Conservation (phyloP, 2,888 invertebrate genomes). For the Arenicola marina region DNA sequence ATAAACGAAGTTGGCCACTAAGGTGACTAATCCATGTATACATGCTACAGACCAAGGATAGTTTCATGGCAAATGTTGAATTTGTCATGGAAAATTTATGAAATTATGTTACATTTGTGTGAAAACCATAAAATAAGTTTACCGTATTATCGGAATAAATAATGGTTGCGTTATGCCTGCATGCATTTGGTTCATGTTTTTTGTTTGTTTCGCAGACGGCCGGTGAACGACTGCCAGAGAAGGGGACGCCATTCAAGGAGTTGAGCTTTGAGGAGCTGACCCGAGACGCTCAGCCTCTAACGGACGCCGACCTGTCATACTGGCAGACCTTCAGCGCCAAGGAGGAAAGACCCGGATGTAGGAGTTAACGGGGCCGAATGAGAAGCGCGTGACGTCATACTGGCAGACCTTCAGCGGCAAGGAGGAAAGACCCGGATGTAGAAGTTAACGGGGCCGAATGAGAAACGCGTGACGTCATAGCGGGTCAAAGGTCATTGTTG, state of each 20-base stretch:
- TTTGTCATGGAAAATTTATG: too few species aligned
- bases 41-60: too few species aligned
- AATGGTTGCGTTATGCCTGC: background rate
- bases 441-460: too few species aligned
- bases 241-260: background rate
- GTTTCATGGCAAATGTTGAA: background rate
- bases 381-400: too few species aligned
- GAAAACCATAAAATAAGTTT: background rate
- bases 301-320: background rate
- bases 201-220: background rate
- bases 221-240: background rate
- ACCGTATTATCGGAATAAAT: background rate
- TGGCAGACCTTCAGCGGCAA: conserved; percentile 4
- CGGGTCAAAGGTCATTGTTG: too few species aligned
- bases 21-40: too few species aligned
- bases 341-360: background rate
- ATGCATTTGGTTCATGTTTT: background rate
- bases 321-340: conserved; percentile 5
- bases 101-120: background rate
- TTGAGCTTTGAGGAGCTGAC: conserved; percentile 7
- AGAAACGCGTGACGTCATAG: too few species aligned
- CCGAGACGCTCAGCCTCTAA: background rate
- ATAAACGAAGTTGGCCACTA: too few species aligned
- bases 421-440: background rate
- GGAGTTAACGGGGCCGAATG: too few species aligned